phyloP scores from a whole-genome alignment of 2,888 invertebrate species.

The Lochmaea capreae region DNA sequence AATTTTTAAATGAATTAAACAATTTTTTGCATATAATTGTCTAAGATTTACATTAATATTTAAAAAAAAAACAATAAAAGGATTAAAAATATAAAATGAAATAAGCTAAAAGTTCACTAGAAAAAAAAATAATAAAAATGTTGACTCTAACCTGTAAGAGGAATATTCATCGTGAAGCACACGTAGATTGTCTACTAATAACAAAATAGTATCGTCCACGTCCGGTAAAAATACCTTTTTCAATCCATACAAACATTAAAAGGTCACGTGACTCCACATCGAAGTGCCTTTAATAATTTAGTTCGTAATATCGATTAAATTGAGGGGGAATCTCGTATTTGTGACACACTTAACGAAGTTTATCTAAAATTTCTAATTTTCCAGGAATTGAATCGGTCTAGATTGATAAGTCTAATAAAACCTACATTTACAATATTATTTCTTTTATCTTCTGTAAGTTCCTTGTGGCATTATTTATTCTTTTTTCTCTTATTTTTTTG shows the following conservation, averaged over 20 bases:
- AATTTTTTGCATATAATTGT: no score
- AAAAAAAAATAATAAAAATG: no score
- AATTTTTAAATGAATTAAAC: no score
- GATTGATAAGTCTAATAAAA: no score
- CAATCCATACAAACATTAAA: conserved; percentile 42
- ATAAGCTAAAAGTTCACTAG: no score
- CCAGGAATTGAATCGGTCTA: not conserved
- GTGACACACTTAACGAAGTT: not conserved
- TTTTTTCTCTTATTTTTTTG: no score
- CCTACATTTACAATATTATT: no score
- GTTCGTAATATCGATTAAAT: conserved; percentile 55
- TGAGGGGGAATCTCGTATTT: conserved; percentile 29
- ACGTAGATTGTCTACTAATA: conserved; percentile 22
- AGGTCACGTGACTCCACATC: conserved; percentile 58
- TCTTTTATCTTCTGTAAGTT: no score
- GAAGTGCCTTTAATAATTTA: conserved; percentile 60
- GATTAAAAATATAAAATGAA: no score
- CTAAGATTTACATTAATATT: no score
- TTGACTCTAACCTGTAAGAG: conserved; percentile 33
- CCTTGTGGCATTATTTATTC: no score
- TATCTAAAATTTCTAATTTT: not conserved
- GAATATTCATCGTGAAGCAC: conserved; percentile 22
- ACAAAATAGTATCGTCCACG: conserved; percentile 3
- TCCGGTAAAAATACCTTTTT: conserved; percentile 20
- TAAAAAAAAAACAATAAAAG: not conserved